These are phyloP conservation scores for Petrocephalus microphthalmus DNA, from an alignment of 2,113 vertebrate genomes.

Conservation along the genomic window DNA sequence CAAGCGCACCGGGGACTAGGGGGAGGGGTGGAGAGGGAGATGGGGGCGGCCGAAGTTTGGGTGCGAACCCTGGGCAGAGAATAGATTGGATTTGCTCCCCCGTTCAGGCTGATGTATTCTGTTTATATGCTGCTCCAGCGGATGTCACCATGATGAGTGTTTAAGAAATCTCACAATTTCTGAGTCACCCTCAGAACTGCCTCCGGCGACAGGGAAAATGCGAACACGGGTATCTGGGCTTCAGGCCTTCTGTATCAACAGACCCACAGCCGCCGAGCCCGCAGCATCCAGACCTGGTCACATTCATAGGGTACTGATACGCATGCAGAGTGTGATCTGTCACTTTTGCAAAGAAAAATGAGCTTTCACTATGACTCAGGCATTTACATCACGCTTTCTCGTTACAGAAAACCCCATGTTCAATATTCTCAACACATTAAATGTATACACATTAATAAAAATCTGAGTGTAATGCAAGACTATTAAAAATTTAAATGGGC, in stretches of 20 bases:
- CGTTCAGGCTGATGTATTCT: neutral
- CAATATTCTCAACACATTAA: neutral
- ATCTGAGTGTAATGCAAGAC: neutral
- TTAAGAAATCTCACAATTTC: neutral
- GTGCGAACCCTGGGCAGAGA: neutral
- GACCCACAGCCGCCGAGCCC: neutral
- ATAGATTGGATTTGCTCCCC: neutral
- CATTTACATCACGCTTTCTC: neutral
- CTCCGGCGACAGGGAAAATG: neutral
- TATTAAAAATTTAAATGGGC: slow-evolving; percentile 1
- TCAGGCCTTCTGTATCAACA: neutral
- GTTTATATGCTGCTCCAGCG: neutral
- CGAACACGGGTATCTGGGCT: neutral
- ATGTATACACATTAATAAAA: neutral
- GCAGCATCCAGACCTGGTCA: neutral
- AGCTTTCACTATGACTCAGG: neutral
- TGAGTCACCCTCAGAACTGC: neutral
- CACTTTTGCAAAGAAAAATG: neutral
- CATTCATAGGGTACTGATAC: neutral
- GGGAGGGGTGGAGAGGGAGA: neutral
- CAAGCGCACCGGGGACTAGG: neutral
- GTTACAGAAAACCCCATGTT: neutral
- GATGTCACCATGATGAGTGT: neutral
- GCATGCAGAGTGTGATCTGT: neutral
- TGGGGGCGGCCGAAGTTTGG: neutral